A percentile compares a stretch with the other conserved stretches of the same genome.
Evolutionary conservation across 2,888 invertebrate species (phyloP).

Genomic region (Pterostichus niger): DNA sequence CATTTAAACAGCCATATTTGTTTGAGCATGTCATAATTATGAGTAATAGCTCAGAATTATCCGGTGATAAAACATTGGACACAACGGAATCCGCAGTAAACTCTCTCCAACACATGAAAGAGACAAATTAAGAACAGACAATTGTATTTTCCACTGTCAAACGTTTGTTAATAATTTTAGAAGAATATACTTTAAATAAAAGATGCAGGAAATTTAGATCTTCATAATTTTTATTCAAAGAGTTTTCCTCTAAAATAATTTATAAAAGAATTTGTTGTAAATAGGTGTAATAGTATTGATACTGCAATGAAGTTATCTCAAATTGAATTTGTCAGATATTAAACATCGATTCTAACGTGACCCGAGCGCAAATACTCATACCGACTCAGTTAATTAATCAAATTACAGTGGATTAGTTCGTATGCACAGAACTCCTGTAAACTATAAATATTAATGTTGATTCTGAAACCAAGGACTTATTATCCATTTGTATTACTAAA

Average conservation of each 20-base stretch:
- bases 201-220: too few relatives aligned
- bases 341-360: conserved; percentile 10
- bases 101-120: too few relatives aligned
- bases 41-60: conserved; percentile 51
- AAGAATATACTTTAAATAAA: too few relatives aligned
- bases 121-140: too few relatives aligned
- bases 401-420: conserved; percentile 32
- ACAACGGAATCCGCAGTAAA: not conserved
- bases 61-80: conserved; percentile 44
- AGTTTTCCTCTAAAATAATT: not conserved
- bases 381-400: conserved; percentile 26
- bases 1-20: conserved; percentile 51
- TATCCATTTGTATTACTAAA: not conserved
- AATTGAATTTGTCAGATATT: conserved; percentile 29
- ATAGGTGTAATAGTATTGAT: too few relatives aligned
- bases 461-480: not conserved
- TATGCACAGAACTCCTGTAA: conserved; percentile 26
- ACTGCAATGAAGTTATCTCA: not conserved
- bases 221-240: too few relatives aligned
- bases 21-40: conserved; percentile 46
- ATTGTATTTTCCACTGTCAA: too few relatives aligned
- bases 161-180: too few relatives aligned
- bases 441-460: conserved; percentile 24
- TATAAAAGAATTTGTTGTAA: too few relatives aligned
- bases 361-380: conserved; percentile 26